A percentile compares a stretch with the other conserved stretches of the same genome.
phyloP scores from a whole-genome alignment of 2,113 vertebrate species.

The Bufo bufo region DNA sequence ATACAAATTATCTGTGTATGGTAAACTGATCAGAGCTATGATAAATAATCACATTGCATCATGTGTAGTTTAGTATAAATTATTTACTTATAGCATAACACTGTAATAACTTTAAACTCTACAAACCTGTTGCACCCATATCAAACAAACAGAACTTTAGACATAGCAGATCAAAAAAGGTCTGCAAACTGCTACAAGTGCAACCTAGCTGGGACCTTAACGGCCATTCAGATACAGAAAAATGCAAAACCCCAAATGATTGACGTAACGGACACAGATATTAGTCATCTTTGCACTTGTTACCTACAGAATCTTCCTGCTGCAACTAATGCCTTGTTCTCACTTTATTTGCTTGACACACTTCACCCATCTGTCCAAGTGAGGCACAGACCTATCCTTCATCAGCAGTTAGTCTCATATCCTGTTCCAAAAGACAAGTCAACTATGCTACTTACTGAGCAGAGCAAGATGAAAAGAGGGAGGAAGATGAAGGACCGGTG shows the following conservation, averaged over 20 bases:
- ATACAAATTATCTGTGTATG: too few species aligned
- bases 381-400: conserved; percentile 23
- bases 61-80: background rate
- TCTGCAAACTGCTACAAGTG: conserved; percentile 47
- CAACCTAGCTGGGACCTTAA: conserved; percentile 29
- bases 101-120: background rate
- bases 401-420: conserved; percentile 44
- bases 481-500: background rate
- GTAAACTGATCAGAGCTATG: too few species aligned
- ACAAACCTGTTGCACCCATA: background rate
- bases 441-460: background rate
- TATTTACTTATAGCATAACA: background rate
- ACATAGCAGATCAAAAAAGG: background rate
- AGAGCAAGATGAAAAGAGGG: background rate
- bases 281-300: conserved; percentile 49
- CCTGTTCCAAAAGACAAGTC: conserved; percentile 41
- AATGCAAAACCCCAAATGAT: conserved; percentile 49
- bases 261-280: conserved; percentile 42
- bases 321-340: conserved; percentile 19
- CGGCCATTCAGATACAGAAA: conserved; percentile 34
- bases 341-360: conserved; percentile 43
- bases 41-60: background rate
- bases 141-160: too few species aligned
- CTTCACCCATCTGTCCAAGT: conserved; percentile 42
- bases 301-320: conserved; percentile 40